Percentiles rank a stretch among this genome's conserved stretches.
Conservation (phyloP, 2,888 invertebrate species). For the Teleogryllus oceanicus region DNA sequence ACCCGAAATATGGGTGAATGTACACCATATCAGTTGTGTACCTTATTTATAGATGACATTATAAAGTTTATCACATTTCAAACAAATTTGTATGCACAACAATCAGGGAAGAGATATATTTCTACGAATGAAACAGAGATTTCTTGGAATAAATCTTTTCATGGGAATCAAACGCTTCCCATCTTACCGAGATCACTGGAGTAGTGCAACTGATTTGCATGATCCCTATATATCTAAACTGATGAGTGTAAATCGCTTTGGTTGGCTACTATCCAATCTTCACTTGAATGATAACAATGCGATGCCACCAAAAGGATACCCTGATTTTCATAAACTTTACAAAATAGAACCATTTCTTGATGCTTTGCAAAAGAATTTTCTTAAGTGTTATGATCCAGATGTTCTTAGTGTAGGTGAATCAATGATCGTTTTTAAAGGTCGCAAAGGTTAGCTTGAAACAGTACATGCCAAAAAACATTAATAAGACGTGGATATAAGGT, state of each 20-base stretch:
- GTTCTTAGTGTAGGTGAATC: conserved; percentile 37
- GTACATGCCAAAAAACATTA: too few species aligned
- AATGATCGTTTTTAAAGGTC: conserved; percentile 32
- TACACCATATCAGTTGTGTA: conserved; percentile 27
- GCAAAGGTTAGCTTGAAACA: too few species aligned
- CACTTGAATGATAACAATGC: conserved; percentile 27
- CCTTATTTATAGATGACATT: conserved; percentile 35
- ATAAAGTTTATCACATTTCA: conserved; percentile 37
- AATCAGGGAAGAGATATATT: conserved; percentile 28
- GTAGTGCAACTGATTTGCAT: conserved; percentile 33
- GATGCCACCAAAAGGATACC: conserved; percentile 11
- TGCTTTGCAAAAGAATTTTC: background rate
- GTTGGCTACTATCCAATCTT: conserved; percentile 29
- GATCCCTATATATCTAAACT: conserved; percentile 36
- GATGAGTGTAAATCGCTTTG: conserved; percentile 37
- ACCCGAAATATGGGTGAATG: too few species aligned
- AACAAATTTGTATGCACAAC: conserved; percentile 39
- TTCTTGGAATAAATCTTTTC: conserved; percentile 39
- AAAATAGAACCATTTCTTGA: conserved; percentile 28
- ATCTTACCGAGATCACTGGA: conserved; percentile 40
- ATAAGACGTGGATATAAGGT: too few species aligned
- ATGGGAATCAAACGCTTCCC: conserved; percentile 41
- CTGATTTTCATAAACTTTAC: conserved; percentile 31
- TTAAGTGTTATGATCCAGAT: conserved; percentile 20
- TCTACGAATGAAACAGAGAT: conserved; percentile 37